Percentiles rank a stretch among this genome's conserved stretches.
Evolutionary conservation across 2,113 vertebrate genomes (phyloP).

Genomic region (Nyctibius bracteatus): DNA sequence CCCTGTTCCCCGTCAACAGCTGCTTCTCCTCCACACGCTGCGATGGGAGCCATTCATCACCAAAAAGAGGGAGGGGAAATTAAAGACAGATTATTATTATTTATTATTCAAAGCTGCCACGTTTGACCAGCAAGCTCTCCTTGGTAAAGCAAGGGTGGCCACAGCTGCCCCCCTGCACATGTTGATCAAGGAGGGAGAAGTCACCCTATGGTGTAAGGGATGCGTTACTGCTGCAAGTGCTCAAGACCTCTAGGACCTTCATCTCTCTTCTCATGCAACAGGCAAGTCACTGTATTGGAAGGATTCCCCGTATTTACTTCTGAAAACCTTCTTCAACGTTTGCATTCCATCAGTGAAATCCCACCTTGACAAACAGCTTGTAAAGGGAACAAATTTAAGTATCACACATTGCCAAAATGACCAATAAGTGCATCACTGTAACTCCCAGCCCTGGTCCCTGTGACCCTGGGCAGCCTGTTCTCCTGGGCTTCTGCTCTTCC

Average conservation of each 20-base stretch:
- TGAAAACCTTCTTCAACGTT: not conserved
- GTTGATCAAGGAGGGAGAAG: not conserved
- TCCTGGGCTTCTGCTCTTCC: not conserved
- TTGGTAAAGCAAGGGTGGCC: constrained; percentile 41
- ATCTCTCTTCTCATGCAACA: not conserved
- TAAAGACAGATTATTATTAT: constrained; percentile 67
- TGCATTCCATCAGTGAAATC: not conserved
- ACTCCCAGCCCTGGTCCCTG: rapidly evolving
- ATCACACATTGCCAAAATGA: not conserved
- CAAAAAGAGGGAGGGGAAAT: constrained; percentile 58
- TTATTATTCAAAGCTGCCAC: constrained; percentile 53
- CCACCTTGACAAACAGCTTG: not conserved
- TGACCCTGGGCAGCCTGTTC: not conserved
- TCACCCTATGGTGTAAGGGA: not conserved
- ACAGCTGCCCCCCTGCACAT: not conserved
- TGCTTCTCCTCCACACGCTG: constrained; percentile 14
- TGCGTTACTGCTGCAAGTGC: rapidly evolving
- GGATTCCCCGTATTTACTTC: not conserved
- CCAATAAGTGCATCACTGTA: not conserved
- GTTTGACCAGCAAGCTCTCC: constrained; percentile 56
- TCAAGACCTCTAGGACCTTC: not conserved
- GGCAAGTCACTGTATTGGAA: not conserved
- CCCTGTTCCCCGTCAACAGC: constrained; percentile 41
- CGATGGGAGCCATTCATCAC: not conserved
- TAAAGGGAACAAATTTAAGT: not conserved